A percentile compares a stretch with the other conserved stretches of the same genome.
phyloP scores from a whole-genome alignment of 2,113 vertebrate genomes.

The Nicator chloris region DNA sequence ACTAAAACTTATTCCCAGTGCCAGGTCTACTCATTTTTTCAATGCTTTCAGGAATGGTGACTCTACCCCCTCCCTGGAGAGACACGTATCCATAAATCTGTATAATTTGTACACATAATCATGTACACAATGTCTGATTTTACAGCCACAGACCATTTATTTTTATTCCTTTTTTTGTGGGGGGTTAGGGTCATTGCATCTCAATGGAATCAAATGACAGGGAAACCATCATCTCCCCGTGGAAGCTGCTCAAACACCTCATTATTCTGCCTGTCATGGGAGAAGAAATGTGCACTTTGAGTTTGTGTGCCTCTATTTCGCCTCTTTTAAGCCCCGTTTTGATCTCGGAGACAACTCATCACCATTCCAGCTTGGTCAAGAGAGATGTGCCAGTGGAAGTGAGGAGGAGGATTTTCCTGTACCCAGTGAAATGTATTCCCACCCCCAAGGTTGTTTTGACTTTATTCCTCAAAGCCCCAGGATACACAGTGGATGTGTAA shows the following conservation, averaged over 20 bases:
- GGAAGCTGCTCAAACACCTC: neutral
- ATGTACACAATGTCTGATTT: neutral
- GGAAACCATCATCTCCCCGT: neutral
- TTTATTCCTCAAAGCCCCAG: neutral
- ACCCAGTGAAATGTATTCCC: neutral
- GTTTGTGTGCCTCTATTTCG: neutral
- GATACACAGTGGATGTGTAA: slow-evolving; percentile 7
- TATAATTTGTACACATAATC: neutral
- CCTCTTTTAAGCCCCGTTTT: neutral
- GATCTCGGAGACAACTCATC: neutral
- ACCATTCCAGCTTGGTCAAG: neutral
- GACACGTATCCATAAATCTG: neutral
- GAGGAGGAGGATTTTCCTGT: neutral
- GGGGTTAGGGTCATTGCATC: neutral
- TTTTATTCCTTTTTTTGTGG: neutral
- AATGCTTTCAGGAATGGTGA: neutral
- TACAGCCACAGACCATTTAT: neutral
- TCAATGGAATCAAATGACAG: neutral
- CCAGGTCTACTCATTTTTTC: neutral
- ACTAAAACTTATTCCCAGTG: neutral
- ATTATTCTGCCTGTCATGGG: neutral
- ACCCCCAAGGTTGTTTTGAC: neutral
- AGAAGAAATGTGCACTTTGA: neutral
- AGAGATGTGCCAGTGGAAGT: neutral
- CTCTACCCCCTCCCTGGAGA: neutral